Percentiles rank a stretch among this genome's conserved stretches.
Conservation (phyloP, 2,113 vertebrate genomes). For the Aviceda subcristata region DNA sequence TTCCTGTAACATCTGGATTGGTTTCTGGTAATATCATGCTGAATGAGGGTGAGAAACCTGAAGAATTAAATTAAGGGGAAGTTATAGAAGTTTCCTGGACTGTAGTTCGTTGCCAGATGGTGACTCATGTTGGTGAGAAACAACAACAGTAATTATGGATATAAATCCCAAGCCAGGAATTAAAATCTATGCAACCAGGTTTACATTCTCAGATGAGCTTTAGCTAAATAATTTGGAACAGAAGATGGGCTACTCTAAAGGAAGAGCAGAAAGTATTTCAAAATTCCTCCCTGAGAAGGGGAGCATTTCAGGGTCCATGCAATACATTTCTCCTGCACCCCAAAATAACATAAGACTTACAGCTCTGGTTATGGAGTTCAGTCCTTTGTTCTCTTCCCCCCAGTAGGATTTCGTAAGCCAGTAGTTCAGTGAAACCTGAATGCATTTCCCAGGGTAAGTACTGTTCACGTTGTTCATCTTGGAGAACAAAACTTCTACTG, state of each 20-base stretch:
- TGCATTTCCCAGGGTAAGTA: neutral
- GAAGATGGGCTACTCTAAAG: neutral
- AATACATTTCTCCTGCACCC: neutral
- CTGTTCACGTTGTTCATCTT: neutral
- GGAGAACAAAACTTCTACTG: neutral
- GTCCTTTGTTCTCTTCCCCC: neutral
- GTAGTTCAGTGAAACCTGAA: neutral
- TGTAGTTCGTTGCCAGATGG: neutral
- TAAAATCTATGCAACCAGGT: neutral
- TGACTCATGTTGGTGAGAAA: conserved; percentile 30
- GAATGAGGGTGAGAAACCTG: neutral
- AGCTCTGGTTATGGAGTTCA: neutral
- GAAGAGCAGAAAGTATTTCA: neutral
- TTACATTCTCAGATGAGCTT: neutral
- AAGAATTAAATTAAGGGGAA: conserved; percentile 16
- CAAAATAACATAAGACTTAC: neutral
- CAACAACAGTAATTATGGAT: neutral
- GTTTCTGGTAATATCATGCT: conserved; percentile 1
- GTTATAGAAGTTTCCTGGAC: neutral
- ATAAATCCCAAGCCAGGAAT: neutral
- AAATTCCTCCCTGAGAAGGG: neutral
- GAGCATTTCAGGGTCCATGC: neutral
- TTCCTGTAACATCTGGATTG: conserved; percentile 2
- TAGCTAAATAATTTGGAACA: neutral
- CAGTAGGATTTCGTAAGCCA: neutral